These are phyloP conservation scores for Drosophila ogumai DNA, from an alignment of 1,140 invertebrate genomes.

Conservation along the genomic window DNA sequence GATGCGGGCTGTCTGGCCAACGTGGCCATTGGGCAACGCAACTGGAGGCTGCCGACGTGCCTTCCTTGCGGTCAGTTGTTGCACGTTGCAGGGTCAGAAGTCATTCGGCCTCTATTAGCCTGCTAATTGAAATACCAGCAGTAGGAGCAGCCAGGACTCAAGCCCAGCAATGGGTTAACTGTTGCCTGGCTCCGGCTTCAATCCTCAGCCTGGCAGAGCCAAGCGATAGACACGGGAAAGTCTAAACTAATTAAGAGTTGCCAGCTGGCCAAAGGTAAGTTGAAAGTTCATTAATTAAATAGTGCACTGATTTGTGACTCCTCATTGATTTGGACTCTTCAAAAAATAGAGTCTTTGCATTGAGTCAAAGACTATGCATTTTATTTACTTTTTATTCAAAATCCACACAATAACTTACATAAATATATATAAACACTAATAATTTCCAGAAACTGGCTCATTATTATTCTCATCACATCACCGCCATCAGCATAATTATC, in stretches of 20 bases:
- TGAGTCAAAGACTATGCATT: neutral
- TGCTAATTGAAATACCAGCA: conserved; percentile 50
- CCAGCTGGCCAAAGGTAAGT: conserved; percentile 28
- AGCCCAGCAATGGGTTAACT: conserved; percentile 18
- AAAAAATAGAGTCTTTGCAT: neutral
- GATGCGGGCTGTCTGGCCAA: conserved; percentile 22
- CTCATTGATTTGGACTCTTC: conserved; percentile 15
- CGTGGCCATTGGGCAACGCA: conserved; percentile 13
- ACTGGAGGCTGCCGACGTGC: conserved; percentile 42
- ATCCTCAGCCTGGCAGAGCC: conserved; percentile 1
- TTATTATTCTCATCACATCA: conserved; percentile 3
- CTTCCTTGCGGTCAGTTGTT: conserved; percentile 46
- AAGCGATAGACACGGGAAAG: conserved; percentile 17
- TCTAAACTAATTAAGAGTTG: conserved; percentile 39
- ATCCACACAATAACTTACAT: neutral
- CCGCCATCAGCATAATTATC: conserved; percentile 33
- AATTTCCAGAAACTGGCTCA: neutral
- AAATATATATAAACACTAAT: neutral
- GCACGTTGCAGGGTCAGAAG: conserved; percentile 44
- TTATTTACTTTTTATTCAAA: neutral
- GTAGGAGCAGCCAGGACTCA: conserved; percentile 15
- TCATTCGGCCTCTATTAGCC: conserved; percentile 46
- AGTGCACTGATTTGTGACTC: conserved; percentile 13
- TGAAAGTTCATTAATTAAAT: conserved; percentile 41
- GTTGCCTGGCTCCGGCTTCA: conserved; percentile 17